Evolutionary conservation across 2,888 invertebrate genomes (phyloP).

Genomic region (Orchestes rusci): DNA sequence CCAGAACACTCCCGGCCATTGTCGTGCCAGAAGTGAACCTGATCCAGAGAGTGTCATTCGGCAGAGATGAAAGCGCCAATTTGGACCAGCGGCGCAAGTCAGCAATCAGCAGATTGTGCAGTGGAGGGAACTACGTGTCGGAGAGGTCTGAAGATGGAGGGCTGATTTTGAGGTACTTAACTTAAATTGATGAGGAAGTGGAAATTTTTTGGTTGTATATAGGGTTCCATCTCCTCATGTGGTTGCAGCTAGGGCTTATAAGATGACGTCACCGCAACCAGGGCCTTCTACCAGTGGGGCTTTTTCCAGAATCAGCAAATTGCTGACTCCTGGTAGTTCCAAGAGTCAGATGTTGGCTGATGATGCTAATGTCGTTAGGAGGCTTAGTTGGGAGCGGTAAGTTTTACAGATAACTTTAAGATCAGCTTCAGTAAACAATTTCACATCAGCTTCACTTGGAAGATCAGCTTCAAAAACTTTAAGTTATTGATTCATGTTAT

Average conservation of each 20-base stretch:
- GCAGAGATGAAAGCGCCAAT: constrained; percentile 36
- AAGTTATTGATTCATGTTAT: too few relatives aligned
- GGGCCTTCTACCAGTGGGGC: constrained; percentile 45
- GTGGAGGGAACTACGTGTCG: constrained; percentile 42
- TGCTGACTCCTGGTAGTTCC: constrained; percentile 50
- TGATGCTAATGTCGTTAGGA: constrained; percentile 46
- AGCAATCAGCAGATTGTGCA: constrained; percentile 41
- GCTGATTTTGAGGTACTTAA: constrained; percentile 51
- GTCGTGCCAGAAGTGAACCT: constrained; percentile 78
- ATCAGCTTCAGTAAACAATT: too few relatives aligned
- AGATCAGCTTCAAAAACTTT: too few relatives aligned
- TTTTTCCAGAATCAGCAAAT: constrained; percentile 45
- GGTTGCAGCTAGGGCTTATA: constrained; percentile 51
- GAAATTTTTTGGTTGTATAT: too few relatives aligned
- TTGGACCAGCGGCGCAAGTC: constrained; percentile 41
- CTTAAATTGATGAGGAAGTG: neutral
- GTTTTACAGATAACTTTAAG: too few relatives aligned
- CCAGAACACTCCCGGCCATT: constrained; percentile 81
- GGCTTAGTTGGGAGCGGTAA: constrained; percentile 61
- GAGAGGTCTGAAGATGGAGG: constrained; percentile 53
- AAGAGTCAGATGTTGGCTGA: constrained; percentile 45
- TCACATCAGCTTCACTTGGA: too few relatives aligned
- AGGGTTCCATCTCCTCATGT: constrained; percentile 54
- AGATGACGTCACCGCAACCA: constrained; percentile 37
- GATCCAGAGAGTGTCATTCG: constrained; percentile 53